Conservation (phyloP, 2,113 vertebrate genomes). For the Potamarius usumacintae region DNA sequence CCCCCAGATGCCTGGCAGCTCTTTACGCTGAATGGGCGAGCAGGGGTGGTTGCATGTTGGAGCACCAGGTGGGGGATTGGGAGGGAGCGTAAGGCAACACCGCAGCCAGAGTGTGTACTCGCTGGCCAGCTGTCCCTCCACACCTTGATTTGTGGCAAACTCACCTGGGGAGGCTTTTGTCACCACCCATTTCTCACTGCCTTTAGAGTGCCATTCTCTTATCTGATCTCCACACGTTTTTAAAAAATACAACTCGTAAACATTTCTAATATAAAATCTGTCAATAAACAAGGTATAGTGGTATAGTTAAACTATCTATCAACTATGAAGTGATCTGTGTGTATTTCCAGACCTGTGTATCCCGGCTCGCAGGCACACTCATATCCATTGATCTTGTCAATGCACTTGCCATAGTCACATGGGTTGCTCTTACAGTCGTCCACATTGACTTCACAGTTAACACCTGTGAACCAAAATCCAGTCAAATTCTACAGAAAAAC, state of each 20-base stretch:
- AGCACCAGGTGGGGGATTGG: slow-evolving; percentile 66
- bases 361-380: slow-evolving; percentile 89
- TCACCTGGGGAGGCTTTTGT: slow-evolving; percentile 68
- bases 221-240: not conserved
- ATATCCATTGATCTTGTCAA: slow-evolving; percentile 91
- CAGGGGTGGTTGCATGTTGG: slow-evolving; percentile 64
- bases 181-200: slow-evolving; percentile 10
- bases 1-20: slow-evolving; percentile 60
- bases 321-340: not conserved
- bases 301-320: not conserved
- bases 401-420: slow-evolving; percentile 88
- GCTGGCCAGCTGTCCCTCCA: slow-evolving; percentile 71
- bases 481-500: slow-evolving; percentile 1
- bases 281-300: not conserved
- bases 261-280: not conserved
- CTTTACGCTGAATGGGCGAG: slow-evolving; percentile 57
- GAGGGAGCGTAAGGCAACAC: slow-evolving; percentile 73
- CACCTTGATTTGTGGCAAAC: slow-evolving; percentile 42
- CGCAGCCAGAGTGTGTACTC: slow-evolving; percentile 57
- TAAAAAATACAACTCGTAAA: not conserved
- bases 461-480: slow-evolving; percentile 68
- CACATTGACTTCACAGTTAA: slow-evolving; percentile 91
- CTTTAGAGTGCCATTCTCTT: slow-evolving; percentile 1
- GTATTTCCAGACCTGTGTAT: slow-evolving; percentile 79
- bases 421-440: slow-evolving; percentile 91